Conservation (phyloP, 2,888 invertebrate genomes). For the Phorcus lineatus region DNA sequence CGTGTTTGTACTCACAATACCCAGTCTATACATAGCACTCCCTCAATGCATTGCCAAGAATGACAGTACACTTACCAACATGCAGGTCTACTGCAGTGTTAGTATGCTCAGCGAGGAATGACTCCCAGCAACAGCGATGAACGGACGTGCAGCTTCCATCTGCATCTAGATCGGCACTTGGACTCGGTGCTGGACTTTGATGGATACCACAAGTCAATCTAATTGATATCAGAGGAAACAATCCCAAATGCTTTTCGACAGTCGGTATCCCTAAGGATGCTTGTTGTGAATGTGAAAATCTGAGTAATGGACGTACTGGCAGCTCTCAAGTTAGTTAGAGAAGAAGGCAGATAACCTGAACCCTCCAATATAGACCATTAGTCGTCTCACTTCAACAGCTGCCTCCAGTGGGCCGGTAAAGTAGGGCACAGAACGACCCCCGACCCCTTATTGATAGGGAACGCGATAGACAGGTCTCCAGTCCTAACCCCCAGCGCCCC, state of each 20-base stretch:
- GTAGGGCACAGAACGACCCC: constrained; percentile 2
- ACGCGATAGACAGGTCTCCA: not conserved
- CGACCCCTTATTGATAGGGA: not conserved
- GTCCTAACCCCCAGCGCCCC: too few relatives aligned
- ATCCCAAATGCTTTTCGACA: constrained; percentile 1
- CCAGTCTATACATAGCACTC: constrained; percentile 7
- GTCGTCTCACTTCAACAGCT: constrained; percentile 3
- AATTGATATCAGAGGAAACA: constrained; percentile 16
- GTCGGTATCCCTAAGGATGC: not conserved
- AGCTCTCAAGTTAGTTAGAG: not conserved
- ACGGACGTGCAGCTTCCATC: not conserved
- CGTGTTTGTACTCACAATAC: constrained; percentile 14
- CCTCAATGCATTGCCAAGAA: not conserved
- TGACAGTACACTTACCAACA: not conserved
- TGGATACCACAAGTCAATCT: not conserved
- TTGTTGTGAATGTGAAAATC: not conserved
- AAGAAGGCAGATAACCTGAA: not conserved
- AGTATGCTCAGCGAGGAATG: not conserved
- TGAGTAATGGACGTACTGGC: not conserved
- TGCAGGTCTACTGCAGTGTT: not conserved
- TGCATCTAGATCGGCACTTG: not conserved
- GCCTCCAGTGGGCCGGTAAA: not conserved
- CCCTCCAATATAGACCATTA: not conserved
- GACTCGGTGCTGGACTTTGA: not conserved
- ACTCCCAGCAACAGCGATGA: not conserved